Base-by-base conservation (phyloP, 1,140 invertebrate species). In the Coboldia fuscipes region DNA sequence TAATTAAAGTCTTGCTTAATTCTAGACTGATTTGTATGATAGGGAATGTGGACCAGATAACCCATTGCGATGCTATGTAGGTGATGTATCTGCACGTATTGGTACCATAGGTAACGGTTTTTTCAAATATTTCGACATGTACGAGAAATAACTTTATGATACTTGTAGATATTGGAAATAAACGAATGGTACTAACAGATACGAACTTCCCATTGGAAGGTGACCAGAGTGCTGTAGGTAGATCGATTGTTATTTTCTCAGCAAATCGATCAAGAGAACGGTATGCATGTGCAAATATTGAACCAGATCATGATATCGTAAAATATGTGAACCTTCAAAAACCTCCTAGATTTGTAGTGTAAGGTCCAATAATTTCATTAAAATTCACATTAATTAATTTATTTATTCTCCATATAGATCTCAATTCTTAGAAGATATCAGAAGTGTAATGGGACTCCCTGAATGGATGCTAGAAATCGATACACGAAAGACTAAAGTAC, bases 381-480 rank as follows among this genome's bases (percentile, higher is more conserved):
- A 7, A 30, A 30, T 7, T 30, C 13, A 6, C 28, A 30, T 30
- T 30, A 16, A 30, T 23, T 12, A 12, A 23, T 7, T 31, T 19
- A 5, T 16, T 31, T 40, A 9, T 35, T 8, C 36, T 28, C 28
- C 33, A 42, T 55, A 13, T 45, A 86, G 80, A 9, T 70, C 76
- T 2, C 73, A 79, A 56, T 92, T 92, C 57, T 66, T 93, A 39
- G 70, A 78, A 39, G 80, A 86, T 41, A 62, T 89, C 2, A 64
- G 83, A 29, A 58, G 68, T 36, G 70, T 88, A 2, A 70, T 92
- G 69, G 81, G 80, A 3, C 71, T 84, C 26, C 83, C 84, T 0
- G 74, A 82, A 45, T 92, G 85, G 86, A 81, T 88, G 66, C 46
- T 92, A 27, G 75, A 76, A 5, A 73, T 85, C 8, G 85, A 92